These are phyloP conservation scores for Drosophila maculinotata DNA, from an alignment of 2,888 invertebrate genomes.

Conservation along the genomic window DNA sequence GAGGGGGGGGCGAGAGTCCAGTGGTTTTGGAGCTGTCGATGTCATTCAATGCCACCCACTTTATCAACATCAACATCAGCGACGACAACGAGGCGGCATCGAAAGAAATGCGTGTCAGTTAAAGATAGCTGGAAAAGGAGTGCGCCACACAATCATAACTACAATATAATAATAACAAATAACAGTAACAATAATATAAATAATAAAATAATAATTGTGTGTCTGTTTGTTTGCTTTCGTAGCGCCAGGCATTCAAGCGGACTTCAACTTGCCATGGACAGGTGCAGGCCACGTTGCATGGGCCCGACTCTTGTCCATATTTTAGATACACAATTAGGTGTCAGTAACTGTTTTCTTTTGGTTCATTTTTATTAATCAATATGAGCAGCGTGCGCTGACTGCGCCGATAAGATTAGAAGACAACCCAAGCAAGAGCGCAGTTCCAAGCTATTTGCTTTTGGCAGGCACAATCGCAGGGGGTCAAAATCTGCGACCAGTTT, in stretches of 20 bases:
- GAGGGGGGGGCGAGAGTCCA: neutral
- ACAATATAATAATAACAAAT: slow-evolving; percentile 38
- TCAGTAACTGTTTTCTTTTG: slow-evolving; percentile 48
- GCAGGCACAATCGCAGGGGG: neutral
- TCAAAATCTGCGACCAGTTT: slow-evolving; percentile 26
- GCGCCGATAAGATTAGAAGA: slow-evolving; percentile 64
- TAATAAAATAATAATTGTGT: slow-evolving; percentile 54
- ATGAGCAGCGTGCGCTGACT: slow-evolving; percentile 59
- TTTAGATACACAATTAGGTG: slow-evolving; percentile 41
- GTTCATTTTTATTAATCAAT: slow-evolving; percentile 67
- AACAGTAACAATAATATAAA: slow-evolving; percentile 2
- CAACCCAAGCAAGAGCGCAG: slow-evolving; percentile 33
- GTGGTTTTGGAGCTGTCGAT: slow-evolving; percentile 29
- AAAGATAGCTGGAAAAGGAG: slow-evolving; percentile 35
- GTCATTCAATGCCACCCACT: slow-evolving; percentile 62
- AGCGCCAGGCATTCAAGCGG: slow-evolving; percentile 54
- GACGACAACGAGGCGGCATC: slow-evolving; percentile 20
- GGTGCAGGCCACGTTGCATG: slow-evolving; percentile 13
- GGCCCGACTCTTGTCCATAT: slow-evolving; percentile 15
- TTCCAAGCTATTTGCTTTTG: slow-evolving; percentile 14
- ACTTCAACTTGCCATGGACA: slow-evolving; percentile 18
- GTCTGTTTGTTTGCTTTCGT: slow-evolving; percentile 50
- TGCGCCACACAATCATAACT: slow-evolving; percentile 41
- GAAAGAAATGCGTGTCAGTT: slow-evolving; percentile 58
- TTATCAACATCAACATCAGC: slow-evolving; percentile 55